phyloP scores from a whole-genome alignment of 1,140 invertebrate species.

The Elymnias hypermnestra region DNA sequence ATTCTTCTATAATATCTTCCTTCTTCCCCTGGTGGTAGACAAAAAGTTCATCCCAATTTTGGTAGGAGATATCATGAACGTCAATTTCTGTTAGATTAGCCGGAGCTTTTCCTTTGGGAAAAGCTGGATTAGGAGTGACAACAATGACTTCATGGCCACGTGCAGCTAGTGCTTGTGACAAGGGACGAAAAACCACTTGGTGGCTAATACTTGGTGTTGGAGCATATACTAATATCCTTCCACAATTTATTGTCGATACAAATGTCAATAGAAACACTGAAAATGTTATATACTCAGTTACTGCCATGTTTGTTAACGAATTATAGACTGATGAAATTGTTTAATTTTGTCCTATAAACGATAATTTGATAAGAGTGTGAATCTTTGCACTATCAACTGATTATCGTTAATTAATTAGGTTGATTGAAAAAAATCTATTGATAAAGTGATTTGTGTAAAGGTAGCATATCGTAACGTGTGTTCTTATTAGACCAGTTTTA shows the following conservation, averaged over 20 bases:
- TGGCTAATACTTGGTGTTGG: constrained; percentile 67
- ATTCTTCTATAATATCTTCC: constrained; percentile 6
- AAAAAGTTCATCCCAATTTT: constrained; percentile 23
- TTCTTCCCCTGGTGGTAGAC: constrained; percentile 9
- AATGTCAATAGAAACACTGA: neutral
- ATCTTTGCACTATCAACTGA: neutral
- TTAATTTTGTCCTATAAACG: neutral
- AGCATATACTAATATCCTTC: constrained; percentile 63
- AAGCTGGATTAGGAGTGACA: constrained; percentile 40
- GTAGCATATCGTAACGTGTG: neutral
- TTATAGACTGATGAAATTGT: neutral
- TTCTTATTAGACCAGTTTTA: no score
- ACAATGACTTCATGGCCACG: constrained; percentile 46
- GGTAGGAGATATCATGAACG: constrained; percentile 34
- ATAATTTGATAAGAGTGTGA: neutral
- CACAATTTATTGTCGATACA: neutral
- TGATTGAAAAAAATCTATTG: neutral
- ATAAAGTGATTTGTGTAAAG: neutral
- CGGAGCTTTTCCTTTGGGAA: constrained; percentile 19
- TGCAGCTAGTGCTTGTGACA: constrained; percentile 34
- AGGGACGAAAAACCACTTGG: constrained; percentile 57
- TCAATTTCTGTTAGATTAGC: constrained; percentile 44
- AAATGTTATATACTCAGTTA: neutral
- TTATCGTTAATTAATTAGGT: neutral
- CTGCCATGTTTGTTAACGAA: neutral